Evolutionary conservation across 2,888 invertebrate genomes (phyloP).

Genomic region (Andrena bicolor): DNA sequence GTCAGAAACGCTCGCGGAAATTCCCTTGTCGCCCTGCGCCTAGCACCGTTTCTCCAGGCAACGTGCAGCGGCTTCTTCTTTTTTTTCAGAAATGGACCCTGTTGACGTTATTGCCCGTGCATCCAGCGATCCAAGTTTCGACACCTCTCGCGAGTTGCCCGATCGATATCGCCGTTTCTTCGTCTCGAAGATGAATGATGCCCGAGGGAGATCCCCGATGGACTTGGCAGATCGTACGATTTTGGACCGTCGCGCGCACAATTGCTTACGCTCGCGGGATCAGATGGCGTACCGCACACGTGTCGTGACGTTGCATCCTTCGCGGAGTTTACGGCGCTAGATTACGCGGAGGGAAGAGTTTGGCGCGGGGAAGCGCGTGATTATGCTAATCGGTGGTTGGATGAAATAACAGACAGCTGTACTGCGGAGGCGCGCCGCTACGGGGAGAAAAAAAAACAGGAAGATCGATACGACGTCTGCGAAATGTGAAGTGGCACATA

Average conservation of each 20-base stretch:
- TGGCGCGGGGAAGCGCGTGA: conserved; percentile 57
- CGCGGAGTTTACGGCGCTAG: conserved; percentile 39
- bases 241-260: conserved; percentile 13
- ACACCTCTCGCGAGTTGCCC: background rate
- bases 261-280: background rate
- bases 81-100: background rate
- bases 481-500: conserved; percentile 50
- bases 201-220: background rate
- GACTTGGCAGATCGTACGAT: background rate
- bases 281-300: conserved; percentile 40
- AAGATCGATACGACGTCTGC: conserved; percentile 50
- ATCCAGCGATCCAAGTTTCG: background rate
- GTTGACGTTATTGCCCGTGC: conserved; percentile 11
- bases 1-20: conserved; percentile 61
- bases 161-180: background rate
- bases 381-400: conserved; percentile 65
- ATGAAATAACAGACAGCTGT: conserved; percentile 61
- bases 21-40: conserved; percentile 43
- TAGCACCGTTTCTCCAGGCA: conserved; percentile 19
- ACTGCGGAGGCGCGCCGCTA: conserved; percentile 40
- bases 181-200: background rate
- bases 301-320: conserved; percentile 49
- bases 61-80: background rate
- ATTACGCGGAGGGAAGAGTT: conserved; percentile 48
- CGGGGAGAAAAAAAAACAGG: conserved; percentile 13